A percentile compares a stretch with the other conserved stretches of the same genome.
These are phyloP conservation scores for Acronicta leporina DNA, from an alignment of 2,888 invertebrate genomes.

Conservation along the genomic window DNA sequence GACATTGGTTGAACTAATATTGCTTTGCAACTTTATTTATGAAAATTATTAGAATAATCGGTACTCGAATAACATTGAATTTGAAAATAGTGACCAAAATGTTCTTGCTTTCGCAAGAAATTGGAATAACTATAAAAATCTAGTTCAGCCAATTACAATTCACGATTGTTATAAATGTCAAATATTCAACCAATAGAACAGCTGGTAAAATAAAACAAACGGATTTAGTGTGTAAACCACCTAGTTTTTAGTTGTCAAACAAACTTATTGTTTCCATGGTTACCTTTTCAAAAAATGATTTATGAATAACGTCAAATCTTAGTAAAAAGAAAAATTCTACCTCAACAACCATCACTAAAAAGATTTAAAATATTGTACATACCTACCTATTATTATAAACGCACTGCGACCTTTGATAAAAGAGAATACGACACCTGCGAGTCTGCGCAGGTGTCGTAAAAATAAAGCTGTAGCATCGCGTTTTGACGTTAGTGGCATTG, in stretches of 20 bases:
- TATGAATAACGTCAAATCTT: too few species aligned
- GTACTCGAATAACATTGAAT: slow-evolving; percentile 52
- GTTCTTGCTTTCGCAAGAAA: slow-evolving; percentile 14
- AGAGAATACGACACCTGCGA: too few species aligned
- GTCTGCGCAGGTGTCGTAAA: too few species aligned
- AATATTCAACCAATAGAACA: slow-evolving; percentile 13
- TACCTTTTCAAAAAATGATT: slow-evolving; percentile 37
- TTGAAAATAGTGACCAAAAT: slow-evolving; percentile 44
- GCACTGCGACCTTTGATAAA: too few species aligned
- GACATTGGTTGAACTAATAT: slow-evolving; percentile 11
- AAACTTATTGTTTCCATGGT: slow-evolving; percentile 66
- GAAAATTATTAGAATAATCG: slow-evolving; percentile 29
- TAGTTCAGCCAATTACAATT: slow-evolving; percentile 29
- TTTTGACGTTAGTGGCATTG: too few species aligned
- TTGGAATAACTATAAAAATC: too few species aligned
- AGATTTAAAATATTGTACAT: too few species aligned
- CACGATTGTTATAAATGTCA: accelerated
- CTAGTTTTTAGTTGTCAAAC: slow-evolving; percentile 42
- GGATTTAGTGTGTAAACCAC: slow-evolving; percentile 4
- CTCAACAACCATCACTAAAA: too few species aligned
- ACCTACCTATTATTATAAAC: too few species aligned
- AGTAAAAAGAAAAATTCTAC: too few species aligned
- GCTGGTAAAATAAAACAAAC: background rate
- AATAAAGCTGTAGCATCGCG: too few species aligned
- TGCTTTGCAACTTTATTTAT: slow-evolving; percentile 29